phyloP scores from a whole-genome alignment of 2,888 invertebrate species.

The Pammene aurita region DNA sequence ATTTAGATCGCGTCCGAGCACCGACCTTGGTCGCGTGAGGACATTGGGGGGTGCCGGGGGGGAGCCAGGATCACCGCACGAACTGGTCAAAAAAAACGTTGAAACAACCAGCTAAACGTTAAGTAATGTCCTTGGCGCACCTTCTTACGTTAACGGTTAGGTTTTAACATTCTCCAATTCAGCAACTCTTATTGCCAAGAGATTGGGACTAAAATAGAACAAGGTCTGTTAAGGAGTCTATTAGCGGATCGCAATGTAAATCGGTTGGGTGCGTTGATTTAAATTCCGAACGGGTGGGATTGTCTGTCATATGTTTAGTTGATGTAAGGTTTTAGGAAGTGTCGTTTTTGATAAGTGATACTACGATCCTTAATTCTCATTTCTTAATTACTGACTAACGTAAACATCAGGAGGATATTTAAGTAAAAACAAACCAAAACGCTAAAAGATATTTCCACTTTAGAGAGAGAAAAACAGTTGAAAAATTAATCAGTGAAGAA shows the following conservation, averaged over 20 bases:
- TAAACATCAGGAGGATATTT: not conserved
- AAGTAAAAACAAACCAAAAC: not conserved
- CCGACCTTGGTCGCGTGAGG: constrained; percentile 66
- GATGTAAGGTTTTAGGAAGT: constrained; percentile 6
- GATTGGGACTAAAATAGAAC: constrained; percentile 52
- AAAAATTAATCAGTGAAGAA: too few species aligned
- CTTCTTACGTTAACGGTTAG: constrained; percentile 66
- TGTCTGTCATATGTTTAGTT: constrained; percentile 44
- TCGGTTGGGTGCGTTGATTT: constrained; percentile 49
- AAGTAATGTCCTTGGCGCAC: constrained; percentile 74
- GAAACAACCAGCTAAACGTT: constrained; percentile 63
- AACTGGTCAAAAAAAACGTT: constrained; percentile 60
- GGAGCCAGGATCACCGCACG: constrained; percentile 54
- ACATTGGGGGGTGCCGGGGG: constrained; percentile 50
- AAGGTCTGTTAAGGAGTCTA: constrained; percentile 12
- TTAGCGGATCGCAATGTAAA: constrained; percentile 41
- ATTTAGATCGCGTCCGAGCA: constrained; percentile 65
- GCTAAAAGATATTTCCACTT: too few species aligned
- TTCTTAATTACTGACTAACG: not conserved
- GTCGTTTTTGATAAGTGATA: constrained; percentile 1
- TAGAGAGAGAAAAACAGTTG: too few species aligned
- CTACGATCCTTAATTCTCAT: not conserved
- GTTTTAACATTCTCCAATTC: constrained; percentile 44
- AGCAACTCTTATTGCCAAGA: constrained; percentile 53
- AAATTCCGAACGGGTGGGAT: constrained; percentile 62